A percentile compares a stretch with the other conserved stretches of the same genome.
These are phyloP conservation scores for Chelon labrosus DNA, from an alignment of 2,797 vertebrate genomes.

Conservation along the genomic window DNA sequence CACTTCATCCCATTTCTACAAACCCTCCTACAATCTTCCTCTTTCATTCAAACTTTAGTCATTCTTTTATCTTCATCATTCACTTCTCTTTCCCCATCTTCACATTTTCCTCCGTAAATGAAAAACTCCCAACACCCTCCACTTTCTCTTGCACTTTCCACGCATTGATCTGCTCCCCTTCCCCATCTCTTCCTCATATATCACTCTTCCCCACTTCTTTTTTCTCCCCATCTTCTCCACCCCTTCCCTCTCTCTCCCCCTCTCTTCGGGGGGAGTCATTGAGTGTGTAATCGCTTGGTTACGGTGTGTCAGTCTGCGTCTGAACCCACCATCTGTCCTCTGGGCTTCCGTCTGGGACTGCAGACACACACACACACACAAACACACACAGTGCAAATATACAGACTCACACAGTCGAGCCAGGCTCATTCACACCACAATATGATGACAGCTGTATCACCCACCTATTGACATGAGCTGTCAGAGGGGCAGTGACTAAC, in stretches of 20 bases:
- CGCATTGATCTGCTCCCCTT: slow-evolving; percentile 35
- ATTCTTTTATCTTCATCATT: neutral
- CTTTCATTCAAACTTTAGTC: slow-evolving; percentile 6
- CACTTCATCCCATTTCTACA: neutral
- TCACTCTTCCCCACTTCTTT: slow-evolving; percentile 22
- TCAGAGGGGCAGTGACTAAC: slow-evolving; percentile 81
- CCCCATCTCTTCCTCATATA: slow-evolving; percentile 15
- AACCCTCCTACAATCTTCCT: neutral
- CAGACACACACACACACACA: slow-evolving; percentile 46
- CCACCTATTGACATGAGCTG: slow-evolving; percentile 82
- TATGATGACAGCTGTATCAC: slow-evolving; percentile 84
- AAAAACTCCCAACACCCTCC: slow-evolving; percentile 36
- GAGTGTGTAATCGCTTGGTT: slow-evolving; percentile 84
- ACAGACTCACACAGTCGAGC: slow-evolving; percentile 60
- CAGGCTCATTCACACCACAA: slow-evolving; percentile 82
- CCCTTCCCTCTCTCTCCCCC: slow-evolving; percentile 15
- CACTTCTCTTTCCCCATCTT: neutral
- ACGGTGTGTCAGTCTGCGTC: slow-evolving; percentile 82
- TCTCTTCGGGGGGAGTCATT: slow-evolving; percentile 76
- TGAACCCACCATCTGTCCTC: slow-evolving; percentile 83
- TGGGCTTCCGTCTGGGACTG: slow-evolving; percentile 80
- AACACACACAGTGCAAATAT: slow-evolving; percentile 44
- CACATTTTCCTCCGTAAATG: slow-evolving; percentile 21
- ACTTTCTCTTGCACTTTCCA: slow-evolving; percentile 19
- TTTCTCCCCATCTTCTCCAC: slow-evolving; percentile 5